phyloP scores from a whole-genome alignment of 2,113 vertebrate species.

The Stictonetta naevosa region DNA sequence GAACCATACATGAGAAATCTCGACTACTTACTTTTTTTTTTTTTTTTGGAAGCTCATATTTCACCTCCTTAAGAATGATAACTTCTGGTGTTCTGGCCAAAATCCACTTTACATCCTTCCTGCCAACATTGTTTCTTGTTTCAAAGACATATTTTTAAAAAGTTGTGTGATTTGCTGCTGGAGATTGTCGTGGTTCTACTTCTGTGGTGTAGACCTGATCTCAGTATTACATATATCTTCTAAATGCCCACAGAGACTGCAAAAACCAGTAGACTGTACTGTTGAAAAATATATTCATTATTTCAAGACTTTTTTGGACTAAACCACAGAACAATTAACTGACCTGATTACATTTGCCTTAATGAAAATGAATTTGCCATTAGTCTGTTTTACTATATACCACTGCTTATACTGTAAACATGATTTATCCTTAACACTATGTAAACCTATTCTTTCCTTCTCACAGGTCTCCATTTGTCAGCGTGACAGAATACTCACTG shows the following conservation, averaged over 20 bases:
- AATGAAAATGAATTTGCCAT: background rate
- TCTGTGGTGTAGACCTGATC: background rate
- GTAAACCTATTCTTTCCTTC: background rate
- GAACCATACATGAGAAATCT: background rate
- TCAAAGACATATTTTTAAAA: background rate
- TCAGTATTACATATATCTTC: background rate
- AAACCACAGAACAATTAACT: background rate
- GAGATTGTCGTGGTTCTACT: background rate
- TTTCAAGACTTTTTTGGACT: background rate
- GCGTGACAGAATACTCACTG: slow-evolving; percentile 92
- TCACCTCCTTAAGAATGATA: background rate
- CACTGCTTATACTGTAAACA: background rate
- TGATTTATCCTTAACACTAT: background rate
- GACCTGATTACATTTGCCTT: background rate
- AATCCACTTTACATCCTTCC: background rate
- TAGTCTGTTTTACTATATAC: background rate
- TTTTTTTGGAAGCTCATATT: background rate
- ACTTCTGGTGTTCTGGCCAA: background rate
- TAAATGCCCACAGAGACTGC: background rate
- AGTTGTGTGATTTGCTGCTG: background rate
- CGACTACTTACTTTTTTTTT: background rate
- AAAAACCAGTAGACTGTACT: background rate
- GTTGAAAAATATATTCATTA: background rate
- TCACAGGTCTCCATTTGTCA: slow-evolving; percentile 91
- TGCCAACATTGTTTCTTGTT: background rate